These are phyloP conservation scores for Corydoras maculifer DNA, from an alignment of 2,113 vertebrate species.

Conservation along the genomic window DNA sequence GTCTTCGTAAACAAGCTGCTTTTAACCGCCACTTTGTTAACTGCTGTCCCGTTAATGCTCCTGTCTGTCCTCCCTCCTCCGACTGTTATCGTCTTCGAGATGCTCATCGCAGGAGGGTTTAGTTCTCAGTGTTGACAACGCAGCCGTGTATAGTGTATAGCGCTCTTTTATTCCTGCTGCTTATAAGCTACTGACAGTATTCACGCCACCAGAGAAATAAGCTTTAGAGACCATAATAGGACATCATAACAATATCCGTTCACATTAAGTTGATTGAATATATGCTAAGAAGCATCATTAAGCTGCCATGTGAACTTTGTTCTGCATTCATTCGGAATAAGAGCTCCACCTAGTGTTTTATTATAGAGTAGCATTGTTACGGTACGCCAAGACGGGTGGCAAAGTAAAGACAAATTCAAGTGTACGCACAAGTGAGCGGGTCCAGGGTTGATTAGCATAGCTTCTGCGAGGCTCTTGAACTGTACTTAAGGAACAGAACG, in stretches of 20 bases:
- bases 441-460: too few relatives aligned
- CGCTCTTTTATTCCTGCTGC: slow-evolving; percentile 32
- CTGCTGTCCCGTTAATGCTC: slow-evolving; percentile 18
- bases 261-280: slow-evolving; percentile 7
- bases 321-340: slow-evolving; percentile 18
- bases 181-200: slow-evolving; percentile 27
- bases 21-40: slow-evolving; percentile 1
- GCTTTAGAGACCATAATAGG: slow-evolving; percentile 31
- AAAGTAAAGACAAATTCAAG: neutral
- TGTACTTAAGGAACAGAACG: too few relatives aligned
- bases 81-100: slow-evolving; percentile 37
- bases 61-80: slow-evolving; percentile 19
- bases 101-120: slow-evolving; percentile 11
- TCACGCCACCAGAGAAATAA: slow-evolving; percentile 6
- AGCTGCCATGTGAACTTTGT: slow-evolving; percentile 10
- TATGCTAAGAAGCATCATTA: neutral
- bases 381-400: neutral
- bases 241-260: slow-evolving; percentile 21
- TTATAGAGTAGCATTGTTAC: too few relatives aligned
- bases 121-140: slow-evolving; percentile 1
- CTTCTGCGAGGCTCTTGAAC: too few relatives aligned
- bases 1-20: slow-evolving; percentile 30
- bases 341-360: slow-evolving; percentile 15
- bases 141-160: slow-evolving; percentile 13
- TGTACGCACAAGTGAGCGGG: too few relatives aligned